Conservation (phyloP, 2,797 vertebrate species). For the Urocyon cinereoargenteus region DNA sequence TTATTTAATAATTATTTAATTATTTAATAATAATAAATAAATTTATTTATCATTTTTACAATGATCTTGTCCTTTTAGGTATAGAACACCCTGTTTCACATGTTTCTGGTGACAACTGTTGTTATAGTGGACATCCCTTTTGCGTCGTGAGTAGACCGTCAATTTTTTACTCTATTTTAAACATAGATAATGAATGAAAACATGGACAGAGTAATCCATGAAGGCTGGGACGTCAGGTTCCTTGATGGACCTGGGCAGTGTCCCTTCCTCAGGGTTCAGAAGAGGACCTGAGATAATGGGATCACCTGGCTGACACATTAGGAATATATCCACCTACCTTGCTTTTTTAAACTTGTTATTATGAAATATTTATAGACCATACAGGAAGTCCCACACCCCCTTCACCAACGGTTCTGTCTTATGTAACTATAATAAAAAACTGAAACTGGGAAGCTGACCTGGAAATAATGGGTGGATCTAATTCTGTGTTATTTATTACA, state of each 20-base stretch:
- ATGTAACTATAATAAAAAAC: neutral
- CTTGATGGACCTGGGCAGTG: accelerated
- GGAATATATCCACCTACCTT: neutral
- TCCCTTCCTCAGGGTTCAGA: neutral
- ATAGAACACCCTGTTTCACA: neutral
- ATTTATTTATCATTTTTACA: too few relatives aligned
- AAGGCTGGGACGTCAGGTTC: neutral
- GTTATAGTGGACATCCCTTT: neutral
- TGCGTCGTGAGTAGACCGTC: conserved; percentile 55
- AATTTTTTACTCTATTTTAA: neutral
- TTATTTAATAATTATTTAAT: too few relatives aligned
- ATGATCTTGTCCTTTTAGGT: conserved; percentile 36
- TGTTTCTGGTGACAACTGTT: conserved; percentile 63
- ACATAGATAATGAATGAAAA: too few relatives aligned
- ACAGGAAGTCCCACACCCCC: neutral
- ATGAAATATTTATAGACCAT: neutral
- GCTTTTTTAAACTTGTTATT: neutral
- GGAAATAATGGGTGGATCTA: neutral
- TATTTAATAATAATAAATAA: too few relatives aligned
- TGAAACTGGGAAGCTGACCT: neutral
- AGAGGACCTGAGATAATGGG: neutral
- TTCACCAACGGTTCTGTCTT: neutral
- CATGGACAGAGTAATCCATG: neutral
- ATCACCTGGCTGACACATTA: neutral
- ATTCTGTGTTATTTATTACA: neutral